A percentile compares a stretch with the other conserved stretches of the same genome.
phyloP scores from a whole-genome alignment of 2,888 invertebrate species.

The Drosophila kanekoi region DNA sequence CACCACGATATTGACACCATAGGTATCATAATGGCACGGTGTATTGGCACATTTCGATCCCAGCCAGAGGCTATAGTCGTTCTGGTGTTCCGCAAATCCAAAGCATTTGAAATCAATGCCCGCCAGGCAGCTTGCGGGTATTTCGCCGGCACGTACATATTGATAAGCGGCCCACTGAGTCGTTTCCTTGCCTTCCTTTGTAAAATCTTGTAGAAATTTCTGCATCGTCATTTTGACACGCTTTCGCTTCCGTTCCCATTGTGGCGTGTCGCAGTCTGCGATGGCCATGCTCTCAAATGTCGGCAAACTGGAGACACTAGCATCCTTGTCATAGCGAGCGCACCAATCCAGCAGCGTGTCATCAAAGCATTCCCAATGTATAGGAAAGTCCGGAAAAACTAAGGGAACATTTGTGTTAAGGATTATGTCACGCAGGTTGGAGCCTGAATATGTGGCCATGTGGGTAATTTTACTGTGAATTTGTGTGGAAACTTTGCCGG shows the following conservation, averaged over 20 bases:
- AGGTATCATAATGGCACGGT: constrained; percentile 97
- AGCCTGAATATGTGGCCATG: constrained; percentile 19
- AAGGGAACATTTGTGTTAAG: constrained; percentile 82
- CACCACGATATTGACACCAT: constrained; percentile 96
- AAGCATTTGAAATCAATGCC: constrained; percentile 88
- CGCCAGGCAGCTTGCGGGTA: constrained; percentile 82
- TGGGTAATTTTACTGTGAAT: constrained; percentile 4
- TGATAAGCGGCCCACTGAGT: constrained; percentile 79
- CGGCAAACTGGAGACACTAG: constrained; percentile 4
- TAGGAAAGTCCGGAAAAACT: constrained; percentile 72
- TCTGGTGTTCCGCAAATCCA: constrained; percentile 89
- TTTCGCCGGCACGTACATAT: constrained; percentile 75
- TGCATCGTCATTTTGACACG: constrained; percentile 87
- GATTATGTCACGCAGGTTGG: constrained; percentile 76
- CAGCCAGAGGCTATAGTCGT: constrained; percentile 95
- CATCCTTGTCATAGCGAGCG: constrained; percentile 56
- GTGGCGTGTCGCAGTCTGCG: constrained; percentile 86
- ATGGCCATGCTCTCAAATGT: constrained; percentile 75
- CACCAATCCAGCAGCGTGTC: constrained; percentile 79
- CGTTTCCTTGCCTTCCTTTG: constrained; percentile 27
- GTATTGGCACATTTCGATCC: constrained; percentile 95
- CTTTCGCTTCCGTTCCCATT: constrained; percentile 92
- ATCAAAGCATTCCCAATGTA: constrained; percentile 81
- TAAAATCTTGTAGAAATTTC: constrained; percentile 87
- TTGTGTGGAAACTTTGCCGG: constrained; percentile 8